Evolutionary conservation across 2,888 invertebrate species (phyloP).

Genomic region (Allygus modestus): DNA sequence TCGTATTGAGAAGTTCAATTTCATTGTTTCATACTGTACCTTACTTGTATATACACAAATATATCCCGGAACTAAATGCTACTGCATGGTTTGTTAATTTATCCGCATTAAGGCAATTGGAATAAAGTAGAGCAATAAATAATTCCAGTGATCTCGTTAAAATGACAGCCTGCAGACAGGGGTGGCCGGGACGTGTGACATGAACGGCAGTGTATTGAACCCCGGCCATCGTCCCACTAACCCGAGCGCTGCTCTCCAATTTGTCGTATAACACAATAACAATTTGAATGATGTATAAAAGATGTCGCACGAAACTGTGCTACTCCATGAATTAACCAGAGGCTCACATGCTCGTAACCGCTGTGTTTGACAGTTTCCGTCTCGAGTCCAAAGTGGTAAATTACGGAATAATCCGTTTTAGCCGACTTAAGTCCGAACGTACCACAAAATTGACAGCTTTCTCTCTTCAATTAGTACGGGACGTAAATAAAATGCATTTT

Average conservation of each 20-base stretch:
- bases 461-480: not conserved
- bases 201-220: conserved; percentile 13
- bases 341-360: not conserved
- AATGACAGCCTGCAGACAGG: no score
- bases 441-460: conserved; percentile 1
- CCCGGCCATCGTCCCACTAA: conserved; percentile 37
- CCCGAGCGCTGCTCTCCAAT: conserved; percentile 8
- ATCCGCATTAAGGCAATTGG: no score
- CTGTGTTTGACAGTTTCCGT: not conserved
- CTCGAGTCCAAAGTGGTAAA: not conserved
- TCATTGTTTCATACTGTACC: no score
- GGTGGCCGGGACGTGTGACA: not conserved
- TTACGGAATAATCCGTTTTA: not conserved
- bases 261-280: conserved; percentile 42
- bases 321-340: conserved; percentile 25
- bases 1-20: no score
- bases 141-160: no score
- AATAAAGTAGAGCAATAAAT: no score
- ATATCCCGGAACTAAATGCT: no score
- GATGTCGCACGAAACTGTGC: conserved; percentile 2
- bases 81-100: no score
- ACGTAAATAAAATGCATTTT: conserved; percentile 37
- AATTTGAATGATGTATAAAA: conserved; percentile 38
- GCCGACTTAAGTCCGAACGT: not conserved
- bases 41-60: no score